phyloP scores from a whole-genome alignment of 2,797 vertebrate species.

The Pseudocheirus occidentalis region DNA sequence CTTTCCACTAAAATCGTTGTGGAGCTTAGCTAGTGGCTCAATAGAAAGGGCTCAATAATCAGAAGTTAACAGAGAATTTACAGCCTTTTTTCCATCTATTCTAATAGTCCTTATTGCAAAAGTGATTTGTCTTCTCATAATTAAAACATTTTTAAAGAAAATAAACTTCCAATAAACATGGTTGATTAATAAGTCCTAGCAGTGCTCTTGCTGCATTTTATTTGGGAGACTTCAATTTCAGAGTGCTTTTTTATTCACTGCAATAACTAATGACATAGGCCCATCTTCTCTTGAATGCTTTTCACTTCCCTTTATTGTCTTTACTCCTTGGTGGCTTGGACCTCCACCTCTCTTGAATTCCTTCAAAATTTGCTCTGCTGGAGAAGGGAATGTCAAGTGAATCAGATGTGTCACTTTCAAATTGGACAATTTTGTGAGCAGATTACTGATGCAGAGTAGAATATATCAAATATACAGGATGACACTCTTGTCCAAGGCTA shows the following conservation, averaged over 20 bases:
- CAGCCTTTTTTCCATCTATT: background rate
- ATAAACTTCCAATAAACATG: slow-evolving; percentile 45
- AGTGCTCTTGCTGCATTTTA: slow-evolving; percentile 52
- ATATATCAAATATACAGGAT: slow-evolving; percentile 40
- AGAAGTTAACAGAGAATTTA: background rate
- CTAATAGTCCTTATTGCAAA: background rate
- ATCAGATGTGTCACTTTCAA: slow-evolving; percentile 76
- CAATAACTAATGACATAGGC: slow-evolving; percentile 49
- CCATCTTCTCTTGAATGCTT: slow-evolving; percentile 63
- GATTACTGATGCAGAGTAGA: slow-evolving; percentile 60
- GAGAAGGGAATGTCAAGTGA: slow-evolving; percentile 64
- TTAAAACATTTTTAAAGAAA: slow-evolving; percentile 39
- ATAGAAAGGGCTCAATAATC: background rate
- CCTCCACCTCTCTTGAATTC: slow-evolving; percentile 57
- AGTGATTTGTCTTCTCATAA: slow-evolving; percentile 1
- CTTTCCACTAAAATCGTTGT: background rate
- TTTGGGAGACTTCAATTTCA: slow-evolving; percentile 53
- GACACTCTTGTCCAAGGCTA: slow-evolving; percentile 24
- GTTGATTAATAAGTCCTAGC: slow-evolving; percentile 43
- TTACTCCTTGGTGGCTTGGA: slow-evolving; percentile 56
- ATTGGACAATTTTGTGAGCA: slow-evolving; percentile 73
- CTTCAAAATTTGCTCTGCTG: slow-evolving; percentile 57
- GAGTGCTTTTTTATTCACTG: slow-evolving; percentile 51
- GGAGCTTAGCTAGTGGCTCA: background rate
- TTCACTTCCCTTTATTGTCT: slow-evolving; percentile 24